Evolutionary conservation across 2,888 invertebrate species (phyloP).

Genomic region (Ecliptopera silaceata): DNA sequence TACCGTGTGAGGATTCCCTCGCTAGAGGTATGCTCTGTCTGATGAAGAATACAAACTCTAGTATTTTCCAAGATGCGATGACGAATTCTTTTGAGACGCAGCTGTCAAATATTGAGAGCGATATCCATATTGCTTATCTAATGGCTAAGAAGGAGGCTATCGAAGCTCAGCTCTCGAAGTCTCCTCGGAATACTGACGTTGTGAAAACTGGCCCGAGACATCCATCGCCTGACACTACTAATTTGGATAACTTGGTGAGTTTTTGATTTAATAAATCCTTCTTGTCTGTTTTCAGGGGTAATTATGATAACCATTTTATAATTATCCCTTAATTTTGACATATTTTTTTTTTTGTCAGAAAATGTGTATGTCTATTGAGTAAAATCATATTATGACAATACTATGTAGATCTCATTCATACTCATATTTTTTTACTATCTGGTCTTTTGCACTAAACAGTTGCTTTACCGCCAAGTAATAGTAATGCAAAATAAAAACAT

Average conservation of each 20-base stretch:
- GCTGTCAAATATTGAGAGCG: conserved; percentile 37
- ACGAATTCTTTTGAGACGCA: conserved; percentile 53
- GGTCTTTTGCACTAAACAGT: too few relatives aligned
- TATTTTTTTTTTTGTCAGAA: too few relatives aligned
- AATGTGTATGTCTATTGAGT: too few relatives aligned
- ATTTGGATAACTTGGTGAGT: conserved; percentile 62
- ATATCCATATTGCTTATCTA: conserved; percentile 43
- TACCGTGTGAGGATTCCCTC: conserved; percentile 56
- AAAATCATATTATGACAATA: too few relatives aligned
- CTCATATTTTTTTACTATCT: too few relatives aligned
- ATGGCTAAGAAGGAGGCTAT: conserved; percentile 20
- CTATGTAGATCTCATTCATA: too few relatives aligned
- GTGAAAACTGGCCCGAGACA: conserved; percentile 32
- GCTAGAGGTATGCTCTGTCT: conserved; percentile 52
- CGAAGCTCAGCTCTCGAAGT: not conserved
- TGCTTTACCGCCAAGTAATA: too few relatives aligned
- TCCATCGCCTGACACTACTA: conserved; percentile 65
- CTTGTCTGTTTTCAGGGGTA: too few relatives aligned
- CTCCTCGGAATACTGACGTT: not conserved
- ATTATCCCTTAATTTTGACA: too few relatives aligned
- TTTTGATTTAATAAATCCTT: not conserved
- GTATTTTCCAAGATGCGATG: conserved; percentile 51
- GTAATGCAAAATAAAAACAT: too few relatives aligned
- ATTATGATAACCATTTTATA: too few relatives aligned
- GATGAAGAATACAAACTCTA: conserved; percentile 50